These are phyloP conservation scores for Odontamblyopus lacepedii DNA, from an alignment of 2,797 vertebrate species.

Conservation along the genomic window DNA sequence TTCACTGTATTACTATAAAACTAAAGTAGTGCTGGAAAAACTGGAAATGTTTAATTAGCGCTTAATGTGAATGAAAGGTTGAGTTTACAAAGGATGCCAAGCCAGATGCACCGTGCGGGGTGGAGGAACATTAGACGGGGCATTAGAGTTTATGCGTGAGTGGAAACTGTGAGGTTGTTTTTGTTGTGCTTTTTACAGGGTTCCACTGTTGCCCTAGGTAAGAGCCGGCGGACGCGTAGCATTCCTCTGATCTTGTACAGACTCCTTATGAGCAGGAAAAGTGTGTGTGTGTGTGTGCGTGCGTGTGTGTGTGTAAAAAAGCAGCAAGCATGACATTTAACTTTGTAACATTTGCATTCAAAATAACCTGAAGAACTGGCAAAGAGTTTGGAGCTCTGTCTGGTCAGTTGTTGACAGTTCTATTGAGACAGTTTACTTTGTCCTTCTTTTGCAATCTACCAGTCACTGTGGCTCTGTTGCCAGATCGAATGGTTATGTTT, in stretches of 20 bases:
- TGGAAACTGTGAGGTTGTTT: slow-evolving; percentile 67
- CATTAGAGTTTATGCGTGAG: slow-evolving; percentile 67
- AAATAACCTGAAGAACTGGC: slow-evolving; percentile 20
- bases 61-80: slow-evolving; percentile 45
- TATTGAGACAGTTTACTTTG: slow-evolving; percentile 39
- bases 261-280: slow-evolving; percentile 54
- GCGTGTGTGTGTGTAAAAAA: not conserved
- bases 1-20: not conserved
- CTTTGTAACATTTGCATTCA: slow-evolving; percentile 29
- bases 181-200: slow-evolving; percentile 63
- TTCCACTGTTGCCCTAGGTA: slow-evolving; percentile 57
- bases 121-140: slow-evolving; percentile 52
- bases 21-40: slow-evolving; percentile 17
- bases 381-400: slow-evolving; percentile 9
- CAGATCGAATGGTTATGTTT: too few relatives aligned
- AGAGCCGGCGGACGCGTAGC: slow-evolving; percentile 52
- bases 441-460: slow-evolving; percentile 42
- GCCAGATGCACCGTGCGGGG: slow-evolving; percentile 15
- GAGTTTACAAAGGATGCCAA: slow-evolving; percentile 32
- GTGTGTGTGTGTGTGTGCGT: slow-evolving; percentile 22
- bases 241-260: slow-evolving; percentile 64
- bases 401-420: slow-evolving; percentile 26
- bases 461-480: slow-evolving; percentile 27
- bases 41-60: slow-evolving; percentile 42
- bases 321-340: slow-evolving; percentile 27